Evolutionary conservation across 2,797 vertebrate species (phyloP).

Genomic region (Protosalanx chinensis): DNA sequence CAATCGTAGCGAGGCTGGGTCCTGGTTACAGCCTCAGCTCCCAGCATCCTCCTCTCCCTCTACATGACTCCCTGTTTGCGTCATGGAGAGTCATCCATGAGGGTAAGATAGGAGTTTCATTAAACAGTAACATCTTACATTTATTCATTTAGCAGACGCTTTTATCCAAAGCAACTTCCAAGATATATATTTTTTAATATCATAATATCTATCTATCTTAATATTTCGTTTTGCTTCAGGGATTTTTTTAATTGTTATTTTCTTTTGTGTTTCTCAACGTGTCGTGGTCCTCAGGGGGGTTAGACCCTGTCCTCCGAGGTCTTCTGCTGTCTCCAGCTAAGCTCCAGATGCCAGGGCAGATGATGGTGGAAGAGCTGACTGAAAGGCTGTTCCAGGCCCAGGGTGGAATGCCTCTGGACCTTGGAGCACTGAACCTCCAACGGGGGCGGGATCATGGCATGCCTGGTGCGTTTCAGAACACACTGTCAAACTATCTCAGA

Average conservation of each 20-base stretch:
- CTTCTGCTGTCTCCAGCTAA: conserved; percentile 76
- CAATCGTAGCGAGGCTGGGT: conserved; percentile 65
- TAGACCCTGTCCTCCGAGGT: conserved; percentile 77
- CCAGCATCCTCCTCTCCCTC: conserved; percentile 64
- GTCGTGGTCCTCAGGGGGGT: conserved; percentile 64
- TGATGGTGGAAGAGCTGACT: conserved; percentile 83
- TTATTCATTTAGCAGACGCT: no score
- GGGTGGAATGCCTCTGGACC: conserved; percentile 77
- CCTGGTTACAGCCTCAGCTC: conserved; percentile 63
- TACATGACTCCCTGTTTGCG: conserved; percentile 74
- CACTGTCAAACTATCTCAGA: not conserved
- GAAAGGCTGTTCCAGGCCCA: conserved; percentile 80
- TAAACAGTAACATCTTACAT: not conserved
- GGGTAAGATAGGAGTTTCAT: conserved; percentile 53
- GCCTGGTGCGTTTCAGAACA: conserved; percentile 60
- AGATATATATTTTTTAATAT: no score
- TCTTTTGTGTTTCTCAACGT: no score
- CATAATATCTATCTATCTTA: no score
- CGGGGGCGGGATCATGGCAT: conserved; percentile 79
- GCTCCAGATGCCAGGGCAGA: conserved; percentile 76
- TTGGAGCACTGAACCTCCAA: conserved; percentile 78
- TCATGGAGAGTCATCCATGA: conserved; percentile 78
- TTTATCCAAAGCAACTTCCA: no score
- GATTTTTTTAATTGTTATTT: no score
- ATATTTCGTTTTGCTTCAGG: not conserved